phyloP scores from a whole-genome alignment of 2,888 invertebrate genomes.

The Pristionchus japonicus region DNA sequence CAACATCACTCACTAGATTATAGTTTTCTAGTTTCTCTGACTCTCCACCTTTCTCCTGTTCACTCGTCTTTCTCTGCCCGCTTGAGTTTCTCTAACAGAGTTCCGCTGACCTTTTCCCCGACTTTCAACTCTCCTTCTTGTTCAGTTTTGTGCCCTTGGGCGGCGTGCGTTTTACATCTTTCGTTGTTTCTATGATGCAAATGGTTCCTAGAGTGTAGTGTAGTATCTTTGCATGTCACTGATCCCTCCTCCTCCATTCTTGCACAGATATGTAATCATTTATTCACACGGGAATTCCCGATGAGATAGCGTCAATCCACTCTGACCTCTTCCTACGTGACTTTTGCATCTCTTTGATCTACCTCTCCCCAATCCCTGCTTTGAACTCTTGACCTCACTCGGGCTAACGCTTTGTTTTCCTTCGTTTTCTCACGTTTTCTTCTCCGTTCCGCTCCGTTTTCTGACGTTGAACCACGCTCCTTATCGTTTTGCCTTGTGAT shows the following conservation, averaged over 20 bases:
- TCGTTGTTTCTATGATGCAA: constrained; percentile 1
- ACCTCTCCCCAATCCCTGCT: not conserved
- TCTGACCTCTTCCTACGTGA: not conserved
- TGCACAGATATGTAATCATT: not conserved
- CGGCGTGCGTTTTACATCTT: not conserved
- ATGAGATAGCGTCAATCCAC: not conserved
- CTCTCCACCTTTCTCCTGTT: not conserved
- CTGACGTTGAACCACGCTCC: not conserved
- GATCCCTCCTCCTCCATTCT: not conserved
- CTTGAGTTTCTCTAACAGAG: not conserved
- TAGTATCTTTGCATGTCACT: constrained; percentile 9
- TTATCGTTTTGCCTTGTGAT: not conserved
- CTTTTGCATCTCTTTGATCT: not conserved
- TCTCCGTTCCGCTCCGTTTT: not conserved
- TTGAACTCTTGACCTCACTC: not conserved
- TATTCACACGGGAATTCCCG: not conserved
- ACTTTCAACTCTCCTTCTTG: not conserved
- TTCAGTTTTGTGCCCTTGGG: not conserved
- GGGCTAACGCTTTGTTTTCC: not conserved
- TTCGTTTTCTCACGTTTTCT: not conserved
- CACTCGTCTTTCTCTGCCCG: not conserved
- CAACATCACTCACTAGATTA: constrained; percentile 6
- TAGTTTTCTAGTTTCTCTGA: too few species aligned
- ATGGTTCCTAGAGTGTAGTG: constrained; percentile 11
- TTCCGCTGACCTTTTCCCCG: not conserved